A percentile compares a stretch with the other conserved stretches of the same genome.
phyloP scores from a whole-genome alignment of 92 coral and sea anemone species.

The Porites divaricata region DNA sequence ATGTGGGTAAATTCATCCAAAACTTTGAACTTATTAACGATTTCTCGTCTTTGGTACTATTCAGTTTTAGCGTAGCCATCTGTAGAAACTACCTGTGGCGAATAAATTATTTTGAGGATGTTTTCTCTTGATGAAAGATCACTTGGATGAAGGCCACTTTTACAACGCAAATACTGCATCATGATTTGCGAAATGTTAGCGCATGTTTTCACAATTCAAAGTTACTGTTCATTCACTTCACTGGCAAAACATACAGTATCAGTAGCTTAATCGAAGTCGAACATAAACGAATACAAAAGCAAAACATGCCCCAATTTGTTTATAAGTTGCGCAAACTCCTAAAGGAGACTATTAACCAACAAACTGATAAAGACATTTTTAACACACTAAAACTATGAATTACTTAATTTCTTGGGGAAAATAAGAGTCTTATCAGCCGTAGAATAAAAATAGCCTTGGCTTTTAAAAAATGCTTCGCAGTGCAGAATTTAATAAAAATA shows the following conservation, averaged over 20 bases:
- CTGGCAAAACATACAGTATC: not conserved
- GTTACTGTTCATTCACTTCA: not conserved
- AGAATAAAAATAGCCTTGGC: slow-evolving; percentile 9
- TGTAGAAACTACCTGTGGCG: too few species aligned
- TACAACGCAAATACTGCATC: too few species aligned
- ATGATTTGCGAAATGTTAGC: too few species aligned
- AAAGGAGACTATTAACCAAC: not conserved
- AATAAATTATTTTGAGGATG: too few species aligned
- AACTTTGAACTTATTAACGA: too few species aligned
- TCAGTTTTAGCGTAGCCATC: too few species aligned
- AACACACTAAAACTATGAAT: not conserved
- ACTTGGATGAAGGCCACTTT: too few species aligned
- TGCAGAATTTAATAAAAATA: slow-evolving; percentile 18
- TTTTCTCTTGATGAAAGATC: too few species aligned
- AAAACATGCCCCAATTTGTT: not conserved
- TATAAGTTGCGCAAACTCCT: not conserved
- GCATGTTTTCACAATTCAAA: not conserved
- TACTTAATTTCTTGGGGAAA: too few species aligned
- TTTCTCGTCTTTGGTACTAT: too few species aligned
- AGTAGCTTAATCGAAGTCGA: not conserved
- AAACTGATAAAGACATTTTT: not conserved
- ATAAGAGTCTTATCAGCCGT: not conserved
- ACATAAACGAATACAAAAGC: not conserved
- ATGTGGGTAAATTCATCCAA: too few species aligned
- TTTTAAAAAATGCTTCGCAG: slow-evolving; percentile 6